Percentiles rank a stretch among this genome's conserved stretches.
Evolutionary conservation across 2,888 invertebrate species (phyloP).

Genomic region (Euplagia quadripunctaria): DNA sequence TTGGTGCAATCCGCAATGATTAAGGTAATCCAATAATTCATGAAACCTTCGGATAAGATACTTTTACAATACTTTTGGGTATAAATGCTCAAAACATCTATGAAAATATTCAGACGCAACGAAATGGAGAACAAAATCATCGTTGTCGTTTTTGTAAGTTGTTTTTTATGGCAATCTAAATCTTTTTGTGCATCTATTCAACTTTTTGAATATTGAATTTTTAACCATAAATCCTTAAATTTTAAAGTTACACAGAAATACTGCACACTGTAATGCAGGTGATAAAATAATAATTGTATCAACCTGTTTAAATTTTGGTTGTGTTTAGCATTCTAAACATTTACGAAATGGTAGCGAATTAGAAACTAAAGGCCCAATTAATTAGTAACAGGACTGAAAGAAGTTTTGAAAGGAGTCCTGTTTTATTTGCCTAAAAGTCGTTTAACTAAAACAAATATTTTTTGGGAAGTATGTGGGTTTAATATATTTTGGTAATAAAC

Average conservation of each 20-base stretch:
- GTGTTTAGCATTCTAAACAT: neutral
- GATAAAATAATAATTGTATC: neutral
- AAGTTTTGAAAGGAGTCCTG: neutral
- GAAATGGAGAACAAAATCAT: slow-evolving; percentile 40
- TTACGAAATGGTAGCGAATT: neutral
- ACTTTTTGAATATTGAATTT: neutral
- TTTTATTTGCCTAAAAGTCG: neutral
- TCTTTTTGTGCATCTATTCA: neutral
- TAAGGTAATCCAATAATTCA: slow-evolving; percentile 17
- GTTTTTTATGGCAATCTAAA: neutral
- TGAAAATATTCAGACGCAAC: slow-evolving; percentile 11
- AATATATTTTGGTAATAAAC: neutral
- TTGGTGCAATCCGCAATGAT: slow-evolving; percentile 15
- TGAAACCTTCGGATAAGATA: slow-evolving; percentile 20
- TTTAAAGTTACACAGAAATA: neutral
- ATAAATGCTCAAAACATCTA: slow-evolving; percentile 33
- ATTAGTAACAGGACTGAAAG: neutral
- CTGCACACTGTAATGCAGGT: neutral
- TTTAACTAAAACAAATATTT: neutral
- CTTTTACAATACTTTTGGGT: slow-evolving; percentile 39
- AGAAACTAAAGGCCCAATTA: neutral
- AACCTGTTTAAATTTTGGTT: neutral
- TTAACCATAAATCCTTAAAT: no score
- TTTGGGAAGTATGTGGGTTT: neutral
- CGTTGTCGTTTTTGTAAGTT: slow-evolving; percentile 37